Evolutionary conservation across 92 coral and sea anemone species (phyloP), one percentile per base, ranked within the genome.

Genomic region (Umimayanthus chanpuru): DNA sequence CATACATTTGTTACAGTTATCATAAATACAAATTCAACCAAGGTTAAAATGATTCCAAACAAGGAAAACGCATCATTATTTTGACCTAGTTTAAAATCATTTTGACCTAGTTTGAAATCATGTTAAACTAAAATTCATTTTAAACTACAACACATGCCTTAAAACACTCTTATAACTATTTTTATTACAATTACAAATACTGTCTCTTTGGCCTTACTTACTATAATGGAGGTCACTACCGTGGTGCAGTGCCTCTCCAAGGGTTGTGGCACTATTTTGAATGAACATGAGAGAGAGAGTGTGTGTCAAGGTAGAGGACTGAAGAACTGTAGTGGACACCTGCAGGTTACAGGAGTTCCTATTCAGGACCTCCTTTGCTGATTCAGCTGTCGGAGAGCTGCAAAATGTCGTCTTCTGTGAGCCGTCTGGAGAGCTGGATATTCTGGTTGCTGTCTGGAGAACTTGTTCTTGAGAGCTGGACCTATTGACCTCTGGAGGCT

Each of bases 1-100:
- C 58, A 50, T 50, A 50, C 58, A 50, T 50, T 50, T 50, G 58
- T 50, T 50, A 50, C 58, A 50, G 58, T 50, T 3, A 50, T 50
- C 58, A 50, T 50, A 50, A 50, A 50, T 50, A 50, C 58, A 50
- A 50, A 50, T 50, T 50, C 58, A 12, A 8, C 58, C 58, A 50
- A 50, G 58, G 58, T 8, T 50, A 8, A 8, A 50, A 50, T 50
- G 58, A 50, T 50, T 8, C 58, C 58, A 50, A 50, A 50, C 58
- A 3, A 50, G 8, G 58, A 3, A 4, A 50, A 50, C 58, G 1
- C 58, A 50, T 12, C 8, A 12, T 50, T 5, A 50, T 50, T 50
- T 50, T 50, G 58, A 50, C 58, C 58, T 50, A 50, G 58, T 87
- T 87, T 20, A 40, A 79, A 39, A 80, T 80, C 58, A 50, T 50